A percentile compares a stretch with the other conserved stretches of the same genome.
Evolutionary conservation across 64 coral and sea anemone genomes (phyloP).

Genomic region (Exaiptasia diaphana): DNA sequence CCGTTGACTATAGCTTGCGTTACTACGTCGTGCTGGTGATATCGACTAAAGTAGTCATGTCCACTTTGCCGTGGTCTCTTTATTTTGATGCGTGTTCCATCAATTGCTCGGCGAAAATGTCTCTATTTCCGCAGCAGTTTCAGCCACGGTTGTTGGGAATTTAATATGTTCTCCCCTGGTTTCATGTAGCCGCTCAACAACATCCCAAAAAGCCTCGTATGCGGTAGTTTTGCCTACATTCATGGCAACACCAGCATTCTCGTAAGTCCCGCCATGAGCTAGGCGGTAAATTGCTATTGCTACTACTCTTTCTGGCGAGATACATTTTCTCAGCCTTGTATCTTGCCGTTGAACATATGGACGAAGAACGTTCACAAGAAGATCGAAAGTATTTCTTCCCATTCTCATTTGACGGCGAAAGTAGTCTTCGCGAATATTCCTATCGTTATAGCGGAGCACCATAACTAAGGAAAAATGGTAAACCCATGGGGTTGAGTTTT

Average conservation of each 20-base stretch:
- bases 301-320: not conserved
- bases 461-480: no score
- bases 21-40: conserved; percentile 8
- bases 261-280: not conserved
- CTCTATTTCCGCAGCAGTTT: not conserved
- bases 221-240: conserved; percentile 3
- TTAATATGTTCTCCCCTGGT: not conserved
- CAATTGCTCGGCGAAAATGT: conserved; percentile 53
- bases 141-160: conserved; percentile 26
- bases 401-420: conserved; percentile 28
- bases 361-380: conserved; percentile 8
- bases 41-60: conserved; percentile 38
- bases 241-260: not conserved
- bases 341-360: conserved; percentile 6
- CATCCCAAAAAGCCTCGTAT: conserved; percentile 7
- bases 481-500: no score
- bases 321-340: conserved; percentile 33
- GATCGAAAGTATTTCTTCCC: not conserved
- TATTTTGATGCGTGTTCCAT: conserved; percentile 57
- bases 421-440: conserved; percentile 19
- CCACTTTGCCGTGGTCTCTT: conserved; percentile 47
- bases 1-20: conserved; percentile 14
- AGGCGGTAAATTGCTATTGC: not conserved
- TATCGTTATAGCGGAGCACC: no score
- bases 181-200: not conserved